These are phyloP conservation scores for Cephus cinctus DNA, from an alignment of 1,140 invertebrate species.

Conservation along the genomic window DNA sequence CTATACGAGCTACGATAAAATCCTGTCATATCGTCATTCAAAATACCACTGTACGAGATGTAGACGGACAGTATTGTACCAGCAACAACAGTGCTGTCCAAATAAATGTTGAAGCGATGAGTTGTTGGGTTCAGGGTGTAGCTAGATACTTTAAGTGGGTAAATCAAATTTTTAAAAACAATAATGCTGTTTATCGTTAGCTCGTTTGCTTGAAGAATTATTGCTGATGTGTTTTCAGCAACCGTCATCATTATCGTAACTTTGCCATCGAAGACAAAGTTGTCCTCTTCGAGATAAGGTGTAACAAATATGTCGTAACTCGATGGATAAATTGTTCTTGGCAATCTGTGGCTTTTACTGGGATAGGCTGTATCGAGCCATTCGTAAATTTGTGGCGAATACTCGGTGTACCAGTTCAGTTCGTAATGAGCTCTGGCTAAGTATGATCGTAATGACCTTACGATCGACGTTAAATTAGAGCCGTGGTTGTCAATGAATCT, in stretches of 20 bases:
- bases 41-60: constrained; percentile 52
- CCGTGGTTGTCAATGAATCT: constrained; percentile 9
- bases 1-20: constrained; percentile 66
- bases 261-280: constrained; percentile 35
- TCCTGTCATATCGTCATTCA: constrained; percentile 60
- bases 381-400: constrained; percentile 24
- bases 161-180: constrained; percentile 4
- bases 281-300: constrained; percentile 31
- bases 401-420: constrained; percentile 25
- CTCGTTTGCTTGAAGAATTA: constrained; percentile 35
- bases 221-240: constrained; percentile 12
- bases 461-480: constrained; percentile 4
- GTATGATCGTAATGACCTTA: constrained; percentile 5
- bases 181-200: constrained; percentile 18
- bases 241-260: constrained; percentile 32
- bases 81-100: constrained; percentile 20
- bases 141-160: constrained; percentile 5
- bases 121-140: background rate
- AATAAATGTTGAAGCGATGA: constrained; percentile 30
- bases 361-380: constrained; percentile 25
- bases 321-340: constrained; percentile 26
- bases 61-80: constrained; percentile 33
- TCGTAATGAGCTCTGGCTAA: constrained; percentile 18
- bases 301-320: constrained; percentile 34
- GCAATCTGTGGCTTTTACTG: constrained; percentile 29